Conservation (phyloP, 1,140 invertebrate genomes). For the Aphidius gifuensis region DNA sequence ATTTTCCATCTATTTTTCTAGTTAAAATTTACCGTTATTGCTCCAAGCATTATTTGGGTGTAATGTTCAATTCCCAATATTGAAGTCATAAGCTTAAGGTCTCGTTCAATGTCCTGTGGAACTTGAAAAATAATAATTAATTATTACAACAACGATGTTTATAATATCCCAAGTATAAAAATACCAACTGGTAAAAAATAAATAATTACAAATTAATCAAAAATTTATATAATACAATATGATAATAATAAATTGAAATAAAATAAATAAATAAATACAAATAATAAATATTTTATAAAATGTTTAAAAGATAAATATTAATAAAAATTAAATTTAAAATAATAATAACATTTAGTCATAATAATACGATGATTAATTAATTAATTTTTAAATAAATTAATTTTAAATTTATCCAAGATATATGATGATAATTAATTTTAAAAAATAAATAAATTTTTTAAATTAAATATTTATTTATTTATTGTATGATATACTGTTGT, state of each 20-base stretch:
- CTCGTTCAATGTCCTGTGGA: conserved; percentile 42
- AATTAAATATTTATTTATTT: too few species aligned
- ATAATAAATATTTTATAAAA: conserved; percentile 18
- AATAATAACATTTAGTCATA: too few species aligned
- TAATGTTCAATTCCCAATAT: conserved; percentile 52
- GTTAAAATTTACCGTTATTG: conserved; percentile 40
- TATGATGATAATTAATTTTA: too few species aligned
- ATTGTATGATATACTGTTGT: too few species aligned
- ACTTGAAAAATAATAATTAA: conserved; percentile 29
- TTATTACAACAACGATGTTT: conserved; percentile 12
- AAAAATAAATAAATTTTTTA: too few species aligned
- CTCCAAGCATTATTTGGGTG: conserved; percentile 47
- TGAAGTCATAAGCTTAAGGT: conserved; percentile 50
- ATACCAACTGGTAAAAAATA: background rate
- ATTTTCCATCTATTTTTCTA: background rate
- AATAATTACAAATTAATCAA: conserved; percentile 8
- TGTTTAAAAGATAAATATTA: background rate
- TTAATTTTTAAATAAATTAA: too few species aligned
- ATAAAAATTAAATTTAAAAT: too few species aligned
- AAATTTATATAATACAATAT: background rate
- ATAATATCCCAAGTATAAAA: background rate
- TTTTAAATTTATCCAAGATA: too few species aligned
- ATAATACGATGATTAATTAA: too few species aligned
- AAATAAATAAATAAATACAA: background rate
- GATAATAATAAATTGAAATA: conserved; percentile 13